Evolutionary conservation across 2,113 vertebrate genomes (phyloP).

Genomic region (Neogale vison): DNA sequence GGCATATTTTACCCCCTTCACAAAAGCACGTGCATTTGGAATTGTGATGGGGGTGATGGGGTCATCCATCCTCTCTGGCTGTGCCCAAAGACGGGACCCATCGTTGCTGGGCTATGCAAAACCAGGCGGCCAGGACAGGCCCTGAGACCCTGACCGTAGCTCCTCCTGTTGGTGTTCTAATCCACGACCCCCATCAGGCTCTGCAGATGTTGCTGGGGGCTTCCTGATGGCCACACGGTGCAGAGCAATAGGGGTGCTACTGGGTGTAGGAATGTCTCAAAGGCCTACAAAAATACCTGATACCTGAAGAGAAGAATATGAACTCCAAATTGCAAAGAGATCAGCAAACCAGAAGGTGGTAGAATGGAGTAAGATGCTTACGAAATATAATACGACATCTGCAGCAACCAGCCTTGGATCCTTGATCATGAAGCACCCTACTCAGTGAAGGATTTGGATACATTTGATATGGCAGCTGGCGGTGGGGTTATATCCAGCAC

Average conservation of each 20-base stretch:
- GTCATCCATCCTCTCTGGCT: not conserved
- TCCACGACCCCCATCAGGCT: not conserved
- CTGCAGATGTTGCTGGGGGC: not conserved
- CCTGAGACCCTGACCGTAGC: not conserved
- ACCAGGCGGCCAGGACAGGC: not conserved
- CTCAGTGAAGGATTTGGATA: not conserved
- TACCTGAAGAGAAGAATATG: not conserved
- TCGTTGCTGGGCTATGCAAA: conserved; percentile 14
- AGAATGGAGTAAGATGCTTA: not conserved
- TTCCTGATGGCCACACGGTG: not conserved
- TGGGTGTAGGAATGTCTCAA: not conserved
- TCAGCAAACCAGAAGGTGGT: not conserved
- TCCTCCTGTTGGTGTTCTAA: not conserved
- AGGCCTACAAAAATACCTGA: not conserved
- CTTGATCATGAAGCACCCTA: not conserved
- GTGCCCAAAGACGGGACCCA: not conserved
- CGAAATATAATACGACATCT: not conserved
- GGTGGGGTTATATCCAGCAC: not conserved
- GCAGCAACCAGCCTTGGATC: not conserved
- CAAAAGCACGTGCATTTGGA: not conserved
- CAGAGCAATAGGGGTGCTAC: not conserved
- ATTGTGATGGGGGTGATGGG: not conserved
- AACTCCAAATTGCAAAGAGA: not conserved
- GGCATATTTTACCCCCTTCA: not conserved
- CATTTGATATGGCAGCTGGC: rapidly evolving